phyloP scores from a whole-genome alignment of 2,113 vertebrate genomes.

The Genyomyrus donnyi region DNA sequence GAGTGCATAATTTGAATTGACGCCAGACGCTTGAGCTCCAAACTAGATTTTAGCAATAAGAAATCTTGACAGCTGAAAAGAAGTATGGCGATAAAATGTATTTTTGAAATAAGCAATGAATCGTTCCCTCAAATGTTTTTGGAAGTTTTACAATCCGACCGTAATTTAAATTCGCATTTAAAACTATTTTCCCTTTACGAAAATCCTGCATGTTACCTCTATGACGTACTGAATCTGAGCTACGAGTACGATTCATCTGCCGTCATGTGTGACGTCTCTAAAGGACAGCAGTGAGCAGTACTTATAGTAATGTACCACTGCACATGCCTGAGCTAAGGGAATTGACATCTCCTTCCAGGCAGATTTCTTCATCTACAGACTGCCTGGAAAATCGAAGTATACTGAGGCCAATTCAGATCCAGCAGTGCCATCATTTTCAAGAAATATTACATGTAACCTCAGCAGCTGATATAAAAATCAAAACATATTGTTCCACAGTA shows the following conservation, averaged over 20 bases:
- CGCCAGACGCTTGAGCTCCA: background rate
- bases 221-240: background rate
- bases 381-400: background rate
- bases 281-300: background rate
- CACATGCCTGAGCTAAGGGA: background rate
- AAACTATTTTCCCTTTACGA: background rate
- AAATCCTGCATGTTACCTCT: background rate
- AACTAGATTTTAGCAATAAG: background rate
- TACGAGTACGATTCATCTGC: background rate
- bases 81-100: background rate
- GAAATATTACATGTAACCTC: background rate
- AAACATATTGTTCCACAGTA: background rate
- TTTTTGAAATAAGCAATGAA: background rate
- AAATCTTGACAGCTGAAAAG: background rate
- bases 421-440: background rate
- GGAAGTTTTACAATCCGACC: background rate
- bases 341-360: background rate
- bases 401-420: background rate
- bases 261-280: background rate
- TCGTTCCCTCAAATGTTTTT: background rate
- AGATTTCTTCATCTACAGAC: background rate
- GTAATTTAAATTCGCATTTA: background rate
- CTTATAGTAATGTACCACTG: background rate
- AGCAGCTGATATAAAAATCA: background rate
- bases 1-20: background rate